Evolutionary conservation across 2,797 vertebrate genomes (phyloP).

Genomic region (Aeoliscus strigatus): DNA sequence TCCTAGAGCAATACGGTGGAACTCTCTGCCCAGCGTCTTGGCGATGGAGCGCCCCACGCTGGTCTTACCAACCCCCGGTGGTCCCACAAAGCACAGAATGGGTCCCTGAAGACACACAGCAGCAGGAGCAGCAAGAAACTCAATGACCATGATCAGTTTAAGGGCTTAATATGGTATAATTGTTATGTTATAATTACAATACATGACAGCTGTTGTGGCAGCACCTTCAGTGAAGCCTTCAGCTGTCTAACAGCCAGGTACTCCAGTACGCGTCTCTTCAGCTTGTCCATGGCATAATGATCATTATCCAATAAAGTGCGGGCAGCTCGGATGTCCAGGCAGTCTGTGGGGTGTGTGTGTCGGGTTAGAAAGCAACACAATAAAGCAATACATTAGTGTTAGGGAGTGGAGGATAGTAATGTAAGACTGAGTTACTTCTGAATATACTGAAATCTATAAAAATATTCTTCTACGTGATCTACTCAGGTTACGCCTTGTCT

Average conservation of each 20-base stretch:
- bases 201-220: no score
- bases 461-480: no score
- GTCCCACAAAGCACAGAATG: conserved; percentile 95
- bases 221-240: conserved; percentile 84
- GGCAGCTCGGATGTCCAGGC: conserved; percentile 88
- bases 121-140: background rate
- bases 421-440: no score
- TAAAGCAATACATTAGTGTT: background rate
- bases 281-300: conserved; percentile 94
- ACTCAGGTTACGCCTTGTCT: no score
- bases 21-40: conserved; percentile 91
- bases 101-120: conserved; percentile 72
- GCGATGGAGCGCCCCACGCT: conserved; percentile 95
- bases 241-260: conserved; percentile 95
- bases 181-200: no score
- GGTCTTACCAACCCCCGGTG: conserved; percentile 97
- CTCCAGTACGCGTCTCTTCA: conserved; percentile 93
- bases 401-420: no score
- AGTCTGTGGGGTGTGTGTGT: conserved; percentile 71
- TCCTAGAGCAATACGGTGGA: conserved; percentile 92
- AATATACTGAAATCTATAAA: no score
- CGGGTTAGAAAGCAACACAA: background rate
- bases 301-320: conserved; percentile 90
- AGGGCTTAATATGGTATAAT: no score
- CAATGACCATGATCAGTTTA: background rate